phyloP scores from a whole-genome alignment of 2,113 vertebrate genomes.

The Hippocampus abdominalis region DNA sequence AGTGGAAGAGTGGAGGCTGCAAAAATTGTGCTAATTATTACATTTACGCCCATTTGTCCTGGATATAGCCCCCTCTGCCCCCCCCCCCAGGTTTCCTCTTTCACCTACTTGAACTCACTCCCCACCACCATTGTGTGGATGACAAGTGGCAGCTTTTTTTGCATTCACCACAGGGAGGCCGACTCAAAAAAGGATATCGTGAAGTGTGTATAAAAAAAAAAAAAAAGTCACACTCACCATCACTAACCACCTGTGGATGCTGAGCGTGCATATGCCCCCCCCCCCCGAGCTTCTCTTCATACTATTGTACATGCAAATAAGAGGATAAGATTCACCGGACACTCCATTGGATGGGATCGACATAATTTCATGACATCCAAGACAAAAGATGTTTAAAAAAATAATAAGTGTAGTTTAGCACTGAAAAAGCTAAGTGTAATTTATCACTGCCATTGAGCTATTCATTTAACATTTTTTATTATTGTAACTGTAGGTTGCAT shows the following conservation, averaged over 20 bases:
- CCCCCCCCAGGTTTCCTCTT: conserved; percentile 35
- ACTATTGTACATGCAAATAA: neutral
- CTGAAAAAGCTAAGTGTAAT: neutral
- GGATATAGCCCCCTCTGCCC: neutral
- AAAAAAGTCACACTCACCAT: neutral
- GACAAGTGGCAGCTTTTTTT: conserved; percentile 60
- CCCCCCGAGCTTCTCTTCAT: conserved; percentile 6
- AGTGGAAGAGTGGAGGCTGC: conserved; percentile 12
- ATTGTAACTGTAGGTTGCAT: neutral
- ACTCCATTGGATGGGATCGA: neutral
- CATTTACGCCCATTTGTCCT: conserved; percentile 2
- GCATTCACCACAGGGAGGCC: conserved; percentile 36
- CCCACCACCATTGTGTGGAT: conserved; percentile 43
- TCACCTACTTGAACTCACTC: conserved; percentile 38
- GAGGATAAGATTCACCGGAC: neutral
- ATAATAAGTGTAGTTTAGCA: neutral
- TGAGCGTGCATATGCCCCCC: conserved; percentile 4
- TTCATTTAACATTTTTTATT: neutral
- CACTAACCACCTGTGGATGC: conserved; percentile 7
- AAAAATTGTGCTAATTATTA: conserved; percentile 43
- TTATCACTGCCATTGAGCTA: neutral
- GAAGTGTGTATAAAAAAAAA: neutral
- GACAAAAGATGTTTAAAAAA: neutral
- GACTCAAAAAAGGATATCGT: conserved; percentile 16
- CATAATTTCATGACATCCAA: neutral